Evolutionary conservation across 2,797 vertebrate genomes (phyloP).

Genomic region (Jordanella pulchra): DNA sequence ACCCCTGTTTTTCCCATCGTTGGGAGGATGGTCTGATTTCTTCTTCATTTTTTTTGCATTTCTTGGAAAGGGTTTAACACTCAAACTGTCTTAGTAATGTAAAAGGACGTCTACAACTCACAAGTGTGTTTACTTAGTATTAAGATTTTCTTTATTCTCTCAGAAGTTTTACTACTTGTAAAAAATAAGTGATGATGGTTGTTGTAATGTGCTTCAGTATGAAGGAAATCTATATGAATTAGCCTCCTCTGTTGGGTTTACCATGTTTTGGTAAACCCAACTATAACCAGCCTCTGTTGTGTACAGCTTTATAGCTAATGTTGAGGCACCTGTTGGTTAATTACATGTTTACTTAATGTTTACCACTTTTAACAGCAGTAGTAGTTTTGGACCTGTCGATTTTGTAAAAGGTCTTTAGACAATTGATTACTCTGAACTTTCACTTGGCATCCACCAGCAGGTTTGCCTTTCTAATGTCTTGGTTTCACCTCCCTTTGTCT

Average conservation of each 20-base stretch:
- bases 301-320: too few species aligned
- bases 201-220: too few species aligned
- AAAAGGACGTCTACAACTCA: conserved; percentile 1
- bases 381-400: too few species aligned
- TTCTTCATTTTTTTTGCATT: conserved; percentile 24
- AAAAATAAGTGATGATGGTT: too few species aligned
- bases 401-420: too few species aligned
- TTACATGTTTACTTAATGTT: neutral
- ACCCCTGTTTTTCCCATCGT: conserved; percentile 33
- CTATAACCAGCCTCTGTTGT: too few species aligned
- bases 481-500: too few species aligned
- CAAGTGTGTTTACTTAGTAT: conserved; percentile 23
- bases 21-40: conserved; percentile 51
- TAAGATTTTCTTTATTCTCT: conserved; percentile 10
- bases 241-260: neutral
- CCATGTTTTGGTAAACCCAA: neutral
- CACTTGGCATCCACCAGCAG: too few species aligned
- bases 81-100: conserved; percentile 6
- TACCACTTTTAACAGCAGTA: neutral
- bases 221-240: neutral
- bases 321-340: neutral
- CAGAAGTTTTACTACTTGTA: conserved; percentile 19
- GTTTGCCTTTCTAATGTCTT: too few species aligned
- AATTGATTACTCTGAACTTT: too few species aligned
- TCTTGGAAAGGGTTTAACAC: conserved; percentile 13